Conservation (phyloP, 2,113 vertebrate genomes). For the Brevimyrus niger region DNA sequence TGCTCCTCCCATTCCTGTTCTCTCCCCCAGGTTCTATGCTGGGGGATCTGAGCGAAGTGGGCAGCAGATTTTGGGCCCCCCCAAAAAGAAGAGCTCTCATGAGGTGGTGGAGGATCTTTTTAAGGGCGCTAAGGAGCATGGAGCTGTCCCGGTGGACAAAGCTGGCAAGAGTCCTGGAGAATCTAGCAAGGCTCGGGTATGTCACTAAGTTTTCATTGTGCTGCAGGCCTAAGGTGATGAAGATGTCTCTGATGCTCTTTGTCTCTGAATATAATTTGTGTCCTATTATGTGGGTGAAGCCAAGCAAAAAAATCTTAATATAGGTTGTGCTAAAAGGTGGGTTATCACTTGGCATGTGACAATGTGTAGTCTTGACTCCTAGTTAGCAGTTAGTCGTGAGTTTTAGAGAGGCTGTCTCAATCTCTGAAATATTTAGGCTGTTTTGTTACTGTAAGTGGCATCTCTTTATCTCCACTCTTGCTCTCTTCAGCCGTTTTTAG, state of each 20-base stretch:
- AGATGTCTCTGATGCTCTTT: background rate
- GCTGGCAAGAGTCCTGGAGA: conserved; percentile 70
- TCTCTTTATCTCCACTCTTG: background rate
- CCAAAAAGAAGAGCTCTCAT: conserved; percentile 91
- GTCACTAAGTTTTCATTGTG: background rate
- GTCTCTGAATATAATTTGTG: background rate
- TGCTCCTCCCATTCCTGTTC: background rate
- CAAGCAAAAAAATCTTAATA: background rate
- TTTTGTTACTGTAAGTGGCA: background rate
- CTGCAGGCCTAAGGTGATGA: background rate
- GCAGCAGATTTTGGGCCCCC: conserved; percentile 95
- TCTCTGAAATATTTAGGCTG: background rate
- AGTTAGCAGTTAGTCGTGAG: background rate
- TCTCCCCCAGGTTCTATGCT: conserved; percentile 78
- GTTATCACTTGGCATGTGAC: background rate
- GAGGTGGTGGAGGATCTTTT: conserved; percentile 97
- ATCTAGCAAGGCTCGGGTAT: conserved; percentile 71
- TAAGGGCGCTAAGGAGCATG: conserved; percentile 92
- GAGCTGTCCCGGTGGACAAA: conserved; percentile 85
- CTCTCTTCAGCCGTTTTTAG: conserved; percentile 72
- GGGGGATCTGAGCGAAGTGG: conserved; percentile 94
- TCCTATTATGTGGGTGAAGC: background rate
- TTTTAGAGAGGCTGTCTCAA: background rate
- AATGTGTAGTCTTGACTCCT: background rate
- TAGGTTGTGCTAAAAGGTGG: background rate